Percentiles rank a stretch among this genome's conserved stretches.
These are phyloP conservation scores for Dermolepida albohirtum DNA, from an alignment of 2,888 invertebrate genomes.

Conservation along the genomic window DNA sequence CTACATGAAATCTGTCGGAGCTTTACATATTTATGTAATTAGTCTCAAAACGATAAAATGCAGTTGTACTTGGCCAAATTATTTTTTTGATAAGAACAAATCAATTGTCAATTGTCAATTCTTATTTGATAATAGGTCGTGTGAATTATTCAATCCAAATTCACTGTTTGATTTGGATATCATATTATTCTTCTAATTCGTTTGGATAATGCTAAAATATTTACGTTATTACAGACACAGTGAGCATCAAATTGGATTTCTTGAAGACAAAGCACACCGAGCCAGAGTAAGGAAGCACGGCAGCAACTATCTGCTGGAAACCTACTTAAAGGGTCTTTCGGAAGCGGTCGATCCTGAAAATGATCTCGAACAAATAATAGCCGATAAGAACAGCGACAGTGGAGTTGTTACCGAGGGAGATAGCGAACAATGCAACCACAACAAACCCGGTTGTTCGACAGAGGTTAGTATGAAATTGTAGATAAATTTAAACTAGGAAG, in stretches of 20 bases:
- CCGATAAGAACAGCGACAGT: conserved; percentile 77
- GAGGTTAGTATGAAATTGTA: conserved; percentile 57
- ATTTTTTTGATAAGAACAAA: no score
- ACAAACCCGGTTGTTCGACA: conserved; percentile 56
- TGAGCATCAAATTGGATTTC: conserved; percentile 81
- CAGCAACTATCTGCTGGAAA: conserved; percentile 82
- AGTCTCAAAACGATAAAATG: no score
- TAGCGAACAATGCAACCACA: conserved; percentile 64
- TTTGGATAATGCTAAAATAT: no score
- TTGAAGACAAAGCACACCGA: conserved; percentile 83
- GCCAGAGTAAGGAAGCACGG: conserved; percentile 80
- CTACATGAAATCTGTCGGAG: no score
- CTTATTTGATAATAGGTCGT: no score
- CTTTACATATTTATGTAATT: no score
- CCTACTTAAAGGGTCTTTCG: conserved; percentile 74
- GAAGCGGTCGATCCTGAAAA: conserved; percentile 63
- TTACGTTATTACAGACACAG: conserved; percentile 60
- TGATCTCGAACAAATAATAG: conserved; percentile 62
- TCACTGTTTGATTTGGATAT: no score
- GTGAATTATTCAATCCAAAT: no score
- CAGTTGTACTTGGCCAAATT: no score
- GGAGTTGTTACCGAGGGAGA: conserved; percentile 78
- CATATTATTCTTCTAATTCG: no score
- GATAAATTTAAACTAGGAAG: no score
- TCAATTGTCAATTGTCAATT: no score